Percentiles rank a stretch among this genome's conserved stretches.
phyloP scores from a whole-genome alignment of 37 sponge, comb jelly and placozoan species.

The Cladorhizidae sp. region DNA sequence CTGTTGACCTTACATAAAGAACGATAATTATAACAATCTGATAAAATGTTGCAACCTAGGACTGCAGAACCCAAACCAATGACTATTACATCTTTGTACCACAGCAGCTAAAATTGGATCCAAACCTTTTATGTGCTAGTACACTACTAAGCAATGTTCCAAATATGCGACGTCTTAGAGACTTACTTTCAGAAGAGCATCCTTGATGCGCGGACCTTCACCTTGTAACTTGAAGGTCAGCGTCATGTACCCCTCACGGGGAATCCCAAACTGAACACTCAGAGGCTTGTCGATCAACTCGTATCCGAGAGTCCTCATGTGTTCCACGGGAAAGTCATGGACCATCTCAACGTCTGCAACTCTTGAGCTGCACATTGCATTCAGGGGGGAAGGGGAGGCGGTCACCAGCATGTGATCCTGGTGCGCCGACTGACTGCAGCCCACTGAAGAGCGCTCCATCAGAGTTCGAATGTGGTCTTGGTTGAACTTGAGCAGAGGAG shows the following conservation, averaged over 20 bases:
- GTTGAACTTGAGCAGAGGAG: background rate
- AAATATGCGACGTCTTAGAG: background rate
- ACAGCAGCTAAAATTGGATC: too few species aligned
- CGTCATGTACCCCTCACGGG: constrained; percentile 9
- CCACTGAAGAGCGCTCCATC: background rate
- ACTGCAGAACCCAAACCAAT: too few species aligned
- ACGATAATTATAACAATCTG: too few species aligned
- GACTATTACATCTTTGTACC: too few species aligned
- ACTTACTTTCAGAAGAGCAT: background rate
- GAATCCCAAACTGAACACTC: constrained; percentile 4
- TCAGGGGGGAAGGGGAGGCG: background rate
- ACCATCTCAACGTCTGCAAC: background rate
- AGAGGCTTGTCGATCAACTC: background rate
- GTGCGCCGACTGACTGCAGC: background rate
- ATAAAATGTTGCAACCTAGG: too few species aligned
- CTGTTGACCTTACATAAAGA: too few species aligned
- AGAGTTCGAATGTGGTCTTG: constrained; percentile 11
- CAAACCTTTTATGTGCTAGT: too few species aligned
- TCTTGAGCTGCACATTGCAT: background rate
- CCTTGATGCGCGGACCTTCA: background rate
- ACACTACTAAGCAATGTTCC: too few species aligned
- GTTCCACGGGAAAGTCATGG: background rate
- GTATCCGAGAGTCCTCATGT: background rate
- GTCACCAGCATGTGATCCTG: background rate
- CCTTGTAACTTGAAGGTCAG: constrained; percentile 1